Percentiles rank a stretch among this genome's conserved stretches.
Conservation (phyloP, 2,797 vertebrate species). For the Rhincodon typus region DNA sequence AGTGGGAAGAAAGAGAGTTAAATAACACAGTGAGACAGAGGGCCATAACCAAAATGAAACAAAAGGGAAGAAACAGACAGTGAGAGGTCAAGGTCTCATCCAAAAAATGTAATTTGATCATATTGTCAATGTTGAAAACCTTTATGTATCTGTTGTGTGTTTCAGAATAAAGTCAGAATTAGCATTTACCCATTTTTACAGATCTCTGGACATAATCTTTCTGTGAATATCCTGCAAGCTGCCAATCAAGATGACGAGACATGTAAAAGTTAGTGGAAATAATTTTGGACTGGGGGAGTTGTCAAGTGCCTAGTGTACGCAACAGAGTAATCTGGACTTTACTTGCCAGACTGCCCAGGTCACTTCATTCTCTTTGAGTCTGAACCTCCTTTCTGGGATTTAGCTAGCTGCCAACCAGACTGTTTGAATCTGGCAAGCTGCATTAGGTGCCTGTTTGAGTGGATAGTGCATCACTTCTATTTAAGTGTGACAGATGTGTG, state of each 20-base stretch:
- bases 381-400: background rate
- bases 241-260: background rate
- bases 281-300: too few species aligned
- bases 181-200: background rate
- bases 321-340: background rate
- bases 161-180: background rate
- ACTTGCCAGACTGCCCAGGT: background rate
- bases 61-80: background rate
- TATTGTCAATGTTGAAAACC: background rate
- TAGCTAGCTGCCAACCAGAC: background rate
- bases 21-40: conserved; percentile 8
- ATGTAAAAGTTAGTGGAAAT: background rate
- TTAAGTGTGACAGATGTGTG: background rate
- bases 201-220: background rate
- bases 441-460: background rate
- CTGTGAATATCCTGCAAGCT: background rate
- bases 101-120: background rate
- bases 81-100: background rate
- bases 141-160: background rate
- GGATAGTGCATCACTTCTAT: background rate
- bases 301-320: background rate
- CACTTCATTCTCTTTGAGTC: background rate
- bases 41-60: background rate
- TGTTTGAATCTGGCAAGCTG: background rate
- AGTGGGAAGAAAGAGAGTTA: conserved; percentile 29